Base-by-base conservation (phyloP, 2,888 invertebrate species). In the Orchesella flavescens region DNA sequence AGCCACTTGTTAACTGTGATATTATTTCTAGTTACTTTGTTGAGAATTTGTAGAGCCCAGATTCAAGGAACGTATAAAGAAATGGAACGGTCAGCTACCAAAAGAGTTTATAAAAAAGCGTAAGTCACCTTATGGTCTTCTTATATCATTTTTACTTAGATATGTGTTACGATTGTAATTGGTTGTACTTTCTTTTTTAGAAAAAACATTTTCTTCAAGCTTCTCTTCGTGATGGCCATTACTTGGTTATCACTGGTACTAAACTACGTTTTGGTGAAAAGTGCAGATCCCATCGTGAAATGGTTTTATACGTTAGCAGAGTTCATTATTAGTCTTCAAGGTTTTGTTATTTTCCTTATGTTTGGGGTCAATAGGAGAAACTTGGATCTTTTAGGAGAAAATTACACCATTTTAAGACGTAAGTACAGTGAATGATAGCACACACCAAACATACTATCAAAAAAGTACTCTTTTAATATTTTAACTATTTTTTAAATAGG, bases 251-350 rank as follows among this genome's bases (percentile, higher is more conserved):
- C 85, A 9, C 46, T 86, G n/a, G 61, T 81, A 13, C 43, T 86
- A 12, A 86, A 49, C 44, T 81, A 66, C 46, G 12, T 86, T 43
- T 46, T 86, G 12, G 79, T 75, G 9, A 86, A 86, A 44, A 72
- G 82, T 49, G 82, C 85, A 5, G 81, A 78, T 10, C 81, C 81
- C 19, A 76, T 79, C 0, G 17, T 79, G 3, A 84, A 84, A 66
- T 86, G 85, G 85, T 84, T 86, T 34, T 86, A 82, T 61, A 86
- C 85, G 0, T 17, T 86, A 13, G 84, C 84, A 34, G 85, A 86
- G 23, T 84, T 86, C 53, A 74, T 75, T 4, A 84, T 86, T 13
- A 86, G 85, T 23, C 71, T 86, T 15, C 85, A 86, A 72, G 85
- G 85, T 15, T 86, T 86, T 43, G 84, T 86, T 1, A 86, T 86